These are phyloP conservation scores for Cottoperca gobio DNA, from an alignment of 2,797 vertebrate species.

Conservation along the genomic window DNA sequence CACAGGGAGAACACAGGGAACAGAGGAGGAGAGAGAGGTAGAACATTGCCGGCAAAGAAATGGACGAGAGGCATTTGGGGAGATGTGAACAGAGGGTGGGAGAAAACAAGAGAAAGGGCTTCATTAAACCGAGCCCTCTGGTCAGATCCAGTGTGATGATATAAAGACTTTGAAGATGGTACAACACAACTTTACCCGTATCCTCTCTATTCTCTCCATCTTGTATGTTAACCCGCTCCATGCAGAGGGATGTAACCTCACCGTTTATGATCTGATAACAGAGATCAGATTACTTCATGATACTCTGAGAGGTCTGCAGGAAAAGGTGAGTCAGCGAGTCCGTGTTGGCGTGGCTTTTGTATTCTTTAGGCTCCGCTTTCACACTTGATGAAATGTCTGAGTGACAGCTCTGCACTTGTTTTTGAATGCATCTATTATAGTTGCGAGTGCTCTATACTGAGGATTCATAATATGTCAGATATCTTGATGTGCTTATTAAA, in stretches of 20 bases:
- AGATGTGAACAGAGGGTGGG: slow-evolving; percentile 47
- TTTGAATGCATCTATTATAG: slow-evolving; percentile 28
- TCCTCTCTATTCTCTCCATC: slow-evolving; percentile 28
- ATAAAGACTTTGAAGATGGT: slow-evolving; percentile 63
- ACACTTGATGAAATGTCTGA: slow-evolving; percentile 31
- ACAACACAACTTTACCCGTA: slow-evolving; percentile 41
- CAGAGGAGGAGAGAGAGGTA: neutral
- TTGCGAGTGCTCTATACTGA: neutral
- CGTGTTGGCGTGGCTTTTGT: neutral
- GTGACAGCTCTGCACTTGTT: slow-evolving; percentile 18
- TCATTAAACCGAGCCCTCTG: slow-evolving; percentile 75
- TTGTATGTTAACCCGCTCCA: slow-evolving; percentile 19
- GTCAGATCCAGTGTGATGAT: slow-evolving; percentile 59
- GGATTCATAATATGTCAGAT: slow-evolving; percentile 1
- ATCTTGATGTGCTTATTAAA: slow-evolving; percentile 3
- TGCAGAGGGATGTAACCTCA: neutral
- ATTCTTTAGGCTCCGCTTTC: slow-evolving; percentile 13
- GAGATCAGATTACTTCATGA: neutral
- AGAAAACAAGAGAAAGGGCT: slow-evolving; percentile 61
- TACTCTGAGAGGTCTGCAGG: neutral
- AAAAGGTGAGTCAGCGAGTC: slow-evolving; percentile 20
- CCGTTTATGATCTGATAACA: neutral
- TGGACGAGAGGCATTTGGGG: slow-evolving; percentile 32
- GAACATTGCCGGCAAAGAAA: slow-evolving; percentile 3
- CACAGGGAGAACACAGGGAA: slow-evolving; percentile 18